Evolutionary conservation across 2,113 vertebrate genomes (phyloP).

Genomic region (Halichoeres trimaculatus): DNA sequence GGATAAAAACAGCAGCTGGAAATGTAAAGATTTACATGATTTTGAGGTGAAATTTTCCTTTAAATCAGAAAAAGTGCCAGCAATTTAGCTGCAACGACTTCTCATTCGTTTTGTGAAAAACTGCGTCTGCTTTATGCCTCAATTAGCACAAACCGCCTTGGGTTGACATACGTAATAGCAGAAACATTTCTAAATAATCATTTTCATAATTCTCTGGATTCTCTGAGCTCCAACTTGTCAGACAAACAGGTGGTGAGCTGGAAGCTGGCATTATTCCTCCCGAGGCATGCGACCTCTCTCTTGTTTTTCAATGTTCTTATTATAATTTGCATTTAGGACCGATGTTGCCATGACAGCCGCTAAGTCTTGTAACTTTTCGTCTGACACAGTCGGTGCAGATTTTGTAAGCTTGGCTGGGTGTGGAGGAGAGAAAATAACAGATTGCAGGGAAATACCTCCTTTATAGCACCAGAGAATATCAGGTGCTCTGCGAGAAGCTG

Average conservation of each 20-base stretch:
- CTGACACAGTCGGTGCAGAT: slow-evolving; percentile 21
- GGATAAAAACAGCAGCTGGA: no score
- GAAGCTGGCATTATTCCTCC: slow-evolving; percentile 9
- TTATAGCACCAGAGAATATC: background rate
- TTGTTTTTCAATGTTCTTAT: slow-evolving; percentile 37
- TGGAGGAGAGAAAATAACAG: background rate
- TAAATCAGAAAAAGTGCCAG: background rate
- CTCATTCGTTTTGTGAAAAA: background rate
- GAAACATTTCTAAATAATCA: background rate
- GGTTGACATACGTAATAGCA: background rate
- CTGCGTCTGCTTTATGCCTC: background rate
- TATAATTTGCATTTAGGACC: slow-evolving; percentile 29
- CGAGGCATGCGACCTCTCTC: slow-evolving; percentile 19
- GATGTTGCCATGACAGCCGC: slow-evolving; percentile 53
- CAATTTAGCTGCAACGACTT: no score
- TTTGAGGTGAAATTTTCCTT: background rate
- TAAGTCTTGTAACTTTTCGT: slow-evolving; percentile 33
- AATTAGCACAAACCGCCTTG: background rate
- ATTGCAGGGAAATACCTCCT: slow-evolving; percentile 1
- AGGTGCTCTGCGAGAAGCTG: background rate
- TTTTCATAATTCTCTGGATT: slow-evolving; percentile 13
- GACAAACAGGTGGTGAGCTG: slow-evolving; percentile 28
- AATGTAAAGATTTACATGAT: no score
- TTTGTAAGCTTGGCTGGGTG: background rate
- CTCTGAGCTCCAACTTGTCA: slow-evolving; percentile 1